Conservation (phyloP, 2,113 vertebrate genomes). For the Platysternon megacephalum region DNA sequence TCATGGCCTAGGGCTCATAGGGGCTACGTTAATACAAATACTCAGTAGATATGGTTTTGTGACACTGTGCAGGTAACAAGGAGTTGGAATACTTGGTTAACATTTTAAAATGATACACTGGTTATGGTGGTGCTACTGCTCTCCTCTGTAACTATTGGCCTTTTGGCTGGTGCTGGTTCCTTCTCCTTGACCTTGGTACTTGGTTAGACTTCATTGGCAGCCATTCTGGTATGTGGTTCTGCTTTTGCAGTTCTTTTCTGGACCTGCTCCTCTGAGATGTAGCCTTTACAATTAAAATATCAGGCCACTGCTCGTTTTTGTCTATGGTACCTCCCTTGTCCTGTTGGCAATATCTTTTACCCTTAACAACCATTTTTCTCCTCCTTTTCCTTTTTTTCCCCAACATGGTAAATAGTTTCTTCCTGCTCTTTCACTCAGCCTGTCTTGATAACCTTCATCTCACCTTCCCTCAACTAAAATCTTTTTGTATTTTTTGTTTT, state of each 20-base stretch:
- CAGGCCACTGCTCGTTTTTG: background rate
- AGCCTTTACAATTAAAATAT: background rate
- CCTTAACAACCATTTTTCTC: background rate
- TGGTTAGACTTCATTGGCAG: background rate
- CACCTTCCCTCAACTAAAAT: background rate
- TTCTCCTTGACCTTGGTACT: conserved; percentile 4
- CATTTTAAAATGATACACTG: background rate
- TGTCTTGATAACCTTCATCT: background rate
- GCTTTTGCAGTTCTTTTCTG: background rate
- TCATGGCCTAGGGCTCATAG: background rate
- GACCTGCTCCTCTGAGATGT: background rate
- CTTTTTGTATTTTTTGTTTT: background rate
- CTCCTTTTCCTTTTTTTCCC: background rate
- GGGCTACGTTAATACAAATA: background rate
- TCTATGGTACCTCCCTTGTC: background rate
- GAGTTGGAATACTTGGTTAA: background rate
- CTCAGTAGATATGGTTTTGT: background rate
- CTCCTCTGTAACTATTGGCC: background rate
- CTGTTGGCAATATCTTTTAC: background rate
- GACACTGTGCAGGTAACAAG: background rate
- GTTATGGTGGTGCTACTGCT: background rate
- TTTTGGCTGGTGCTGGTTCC: background rate
- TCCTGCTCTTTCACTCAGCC: background rate
- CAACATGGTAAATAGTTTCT: background rate
- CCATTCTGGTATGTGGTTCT: background rate